Conservation (phyloP, 2,113 vertebrate species). For the Gadus chalcogrammus region DNA sequence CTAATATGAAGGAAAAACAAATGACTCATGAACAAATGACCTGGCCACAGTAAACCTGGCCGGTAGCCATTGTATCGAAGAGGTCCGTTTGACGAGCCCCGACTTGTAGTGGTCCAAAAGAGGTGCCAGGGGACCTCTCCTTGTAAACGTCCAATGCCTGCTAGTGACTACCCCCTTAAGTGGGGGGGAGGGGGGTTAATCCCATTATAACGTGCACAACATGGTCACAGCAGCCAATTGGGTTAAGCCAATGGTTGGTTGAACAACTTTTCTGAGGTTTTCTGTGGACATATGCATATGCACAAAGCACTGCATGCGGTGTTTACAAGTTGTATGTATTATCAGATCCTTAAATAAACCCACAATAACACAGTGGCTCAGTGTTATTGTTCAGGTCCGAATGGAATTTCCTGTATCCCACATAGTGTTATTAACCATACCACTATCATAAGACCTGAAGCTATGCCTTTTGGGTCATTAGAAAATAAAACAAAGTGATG, state of each 20-base stretch:
- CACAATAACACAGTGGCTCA: no score
- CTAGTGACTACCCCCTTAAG: no score
- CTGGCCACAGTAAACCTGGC: constrained; percentile 24
- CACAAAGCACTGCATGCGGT: background rate
- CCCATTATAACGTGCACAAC: constrained; percentile 4
- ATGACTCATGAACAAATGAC: constrained; percentile 48
- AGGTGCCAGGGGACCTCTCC: constrained; percentile 7
- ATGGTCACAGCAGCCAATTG: background rate
- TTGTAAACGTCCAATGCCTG: no score
- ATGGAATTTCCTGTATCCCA: no score
- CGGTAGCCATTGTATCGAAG: constrained; percentile 28
- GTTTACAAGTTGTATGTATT: no score
- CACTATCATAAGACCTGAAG: no score
- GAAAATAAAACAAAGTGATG: no score
- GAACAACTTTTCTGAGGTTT: background rate
- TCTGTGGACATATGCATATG: background rate
- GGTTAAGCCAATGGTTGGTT: background rate
- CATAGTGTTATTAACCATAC: no score
- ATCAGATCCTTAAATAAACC: no score
- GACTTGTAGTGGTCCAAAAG: constrained; percentile 24
- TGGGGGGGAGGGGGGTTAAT: constrained; percentile 7
- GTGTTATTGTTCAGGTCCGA: no score
- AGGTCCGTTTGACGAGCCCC: constrained; percentile 17
- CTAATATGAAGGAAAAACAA: constrained; percentile 49
- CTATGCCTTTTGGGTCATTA: no score